These are phyloP conservation scores for Hydropsyche tenuis DNA, from an alignment of 1,140 invertebrate genomes.

Conservation along the genomic window DNA sequence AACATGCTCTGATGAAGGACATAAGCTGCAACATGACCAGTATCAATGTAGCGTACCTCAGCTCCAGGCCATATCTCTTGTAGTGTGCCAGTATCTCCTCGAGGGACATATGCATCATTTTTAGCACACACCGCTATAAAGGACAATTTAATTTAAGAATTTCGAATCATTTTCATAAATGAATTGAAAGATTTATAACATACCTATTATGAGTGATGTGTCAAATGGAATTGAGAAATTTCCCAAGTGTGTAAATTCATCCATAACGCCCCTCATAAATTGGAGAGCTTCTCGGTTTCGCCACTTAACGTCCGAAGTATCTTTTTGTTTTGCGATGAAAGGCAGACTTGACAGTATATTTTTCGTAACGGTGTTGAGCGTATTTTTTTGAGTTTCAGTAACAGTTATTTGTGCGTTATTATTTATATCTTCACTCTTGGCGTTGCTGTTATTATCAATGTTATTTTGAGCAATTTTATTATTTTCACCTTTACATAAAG, in stretches of 20 bases:
- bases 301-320: constrained; percentile 66
- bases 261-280: constrained; percentile 98
- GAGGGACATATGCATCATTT: constrained; percentile 92
- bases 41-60: constrained; percentile 84
- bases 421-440: constrained; percentile 17
- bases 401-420: neutral
- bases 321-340: constrained; percentile 58
- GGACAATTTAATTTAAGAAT: no score
- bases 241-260: constrained; percentile 95
- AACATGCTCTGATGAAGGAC: constrained; percentile 86
- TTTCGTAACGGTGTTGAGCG: constrained; percentile 49
- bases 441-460: neutral
- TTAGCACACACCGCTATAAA: constrained; percentile 77
- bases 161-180: neutral
- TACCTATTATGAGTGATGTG: constrained; percentile 80
- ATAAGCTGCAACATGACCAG: constrained; percentile 91
- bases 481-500: neutral
- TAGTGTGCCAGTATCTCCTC: constrained; percentile 77
- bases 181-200: constrained; percentile 35
- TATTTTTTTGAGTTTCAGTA: constrained; percentile 37
- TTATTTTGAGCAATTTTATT: neutral
- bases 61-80: constrained; percentile 92
- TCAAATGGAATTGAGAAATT: constrained; percentile 90
- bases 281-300: constrained; percentile 79
- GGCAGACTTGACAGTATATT: constrained; percentile 57